Base-by-base conservation (phyloP, 1,140 invertebrate species). In the Acromyrmex heyeri region DNA sequence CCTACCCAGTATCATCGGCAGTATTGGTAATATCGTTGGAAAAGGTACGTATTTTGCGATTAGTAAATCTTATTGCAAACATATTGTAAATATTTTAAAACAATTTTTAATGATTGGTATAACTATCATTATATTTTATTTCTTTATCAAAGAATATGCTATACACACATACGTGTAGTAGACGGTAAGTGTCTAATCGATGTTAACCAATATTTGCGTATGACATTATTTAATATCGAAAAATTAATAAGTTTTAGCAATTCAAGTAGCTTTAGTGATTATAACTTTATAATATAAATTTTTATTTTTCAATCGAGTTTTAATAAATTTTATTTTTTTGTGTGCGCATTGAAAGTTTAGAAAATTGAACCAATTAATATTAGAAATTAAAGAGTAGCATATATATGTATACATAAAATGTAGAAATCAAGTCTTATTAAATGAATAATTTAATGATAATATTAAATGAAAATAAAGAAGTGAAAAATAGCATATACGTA, bases 1-100 rank as follows among this genome's bases (percentile, higher is more conserved):
- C 94, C 95, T 98, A 90, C 98, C 98, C 1, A 97, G 97, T 76
- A 97, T 98, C 62, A 96, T 98, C 75, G 97, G 97, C 69, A 97
- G 97, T 90, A 96, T 98, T 72, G 97, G 97, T 69, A 98, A 98
- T 94, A 96, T 98, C 62, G 96, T 98, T 65, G 97, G 97, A 48
- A 98, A 98, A 96, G 97, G 97, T 97, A 94, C 95, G 92, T 90
- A 24, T 18, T 34, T 69, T 67, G 3, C 30, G 2, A 50, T n/a
- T n/a, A 50, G 12, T 78, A 21, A 65, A 78, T 30, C 14, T 44
- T 65, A 30, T 18, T 61, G 34, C 24, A 5, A 61, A 21, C 24
- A 14, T 57, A 59, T 50, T 50, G 14, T 10, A 75, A 24, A 76
- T 61, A 59, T 59, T 59, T 75, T 0, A 14, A 59, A 44, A 59